Evolutionary conservation across 2,113 vertebrate genomes (phyloP).

Genomic region (Phrynosoma platyrhinos): DNA sequence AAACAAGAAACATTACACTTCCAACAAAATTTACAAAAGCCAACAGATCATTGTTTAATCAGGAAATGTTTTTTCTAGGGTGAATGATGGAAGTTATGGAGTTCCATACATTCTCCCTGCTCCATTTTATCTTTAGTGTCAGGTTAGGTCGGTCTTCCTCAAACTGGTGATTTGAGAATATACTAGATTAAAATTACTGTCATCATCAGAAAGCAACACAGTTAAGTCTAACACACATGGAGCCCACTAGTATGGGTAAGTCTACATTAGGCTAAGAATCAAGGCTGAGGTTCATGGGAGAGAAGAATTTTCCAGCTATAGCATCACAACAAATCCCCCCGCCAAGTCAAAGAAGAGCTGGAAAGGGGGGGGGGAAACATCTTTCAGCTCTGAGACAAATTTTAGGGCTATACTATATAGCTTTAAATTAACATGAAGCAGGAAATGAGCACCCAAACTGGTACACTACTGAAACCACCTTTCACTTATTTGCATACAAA

Average conservation of each 20-base stretch:
- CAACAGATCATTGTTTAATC: background rate
- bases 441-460: background rate
- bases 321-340: background rate
- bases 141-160: background rate
- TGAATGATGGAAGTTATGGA: background rate
- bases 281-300: background rate
- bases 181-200: background rate
- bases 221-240: too few relatives aligned
- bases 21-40: background rate
- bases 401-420: background rate
- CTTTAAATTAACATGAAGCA: background rate
- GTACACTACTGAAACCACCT: background rate
- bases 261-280: too few relatives aligned
- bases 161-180: background rate
- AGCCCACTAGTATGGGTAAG: too few relatives aligned
- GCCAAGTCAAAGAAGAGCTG: background rate
- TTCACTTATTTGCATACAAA: slow-evolving; percentile 10
- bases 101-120: background rate
- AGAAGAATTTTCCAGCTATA: too few relatives aligned
- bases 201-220: too few relatives aligned
- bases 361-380: background rate
- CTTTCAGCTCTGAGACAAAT: background rate
- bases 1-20: background rate
- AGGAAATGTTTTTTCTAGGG: background rate
- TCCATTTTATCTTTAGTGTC: background rate